phyloP scores from a whole-genome alignment of 2,888 invertebrate genomes.

The Cheilosia vulpina region DNA sequence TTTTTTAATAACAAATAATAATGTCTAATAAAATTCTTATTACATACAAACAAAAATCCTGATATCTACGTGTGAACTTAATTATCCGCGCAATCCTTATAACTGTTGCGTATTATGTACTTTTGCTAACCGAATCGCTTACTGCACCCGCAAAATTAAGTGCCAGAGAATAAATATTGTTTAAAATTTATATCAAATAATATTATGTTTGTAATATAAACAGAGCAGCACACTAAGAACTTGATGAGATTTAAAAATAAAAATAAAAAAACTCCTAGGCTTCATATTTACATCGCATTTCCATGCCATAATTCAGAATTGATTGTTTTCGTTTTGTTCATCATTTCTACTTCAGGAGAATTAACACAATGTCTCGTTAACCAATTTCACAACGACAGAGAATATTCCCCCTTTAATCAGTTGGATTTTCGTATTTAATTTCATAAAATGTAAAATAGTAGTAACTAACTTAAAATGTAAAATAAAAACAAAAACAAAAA shows the following conservation, averaged over 20 bases:
- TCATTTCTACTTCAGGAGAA: slow-evolving; percentile 18
- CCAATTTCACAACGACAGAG: slow-evolving; percentile 47
- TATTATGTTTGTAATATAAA: slow-evolving; percentile 30
- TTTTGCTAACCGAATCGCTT: slow-evolving; percentile 7
- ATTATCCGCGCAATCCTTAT: neutral
- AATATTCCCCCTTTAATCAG: slow-evolving; percentile 8
- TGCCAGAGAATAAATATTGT: slow-evolving; percentile 35
- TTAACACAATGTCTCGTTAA: slow-evolving; percentile 33
- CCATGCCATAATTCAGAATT: slow-evolving; percentile 43
- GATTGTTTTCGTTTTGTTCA: slow-evolving; percentile 25
- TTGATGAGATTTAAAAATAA: slow-evolving; percentile 41
- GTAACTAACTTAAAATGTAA: slow-evolving; percentile 14
- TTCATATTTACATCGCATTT: slow-evolving; percentile 69
- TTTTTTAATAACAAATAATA: slow-evolving; percentile 9
- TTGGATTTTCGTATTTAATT: slow-evolving; percentile 39
- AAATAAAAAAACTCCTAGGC: slow-evolving; percentile 58
- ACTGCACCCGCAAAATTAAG: slow-evolving; percentile 11
- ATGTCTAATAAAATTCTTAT: slow-evolving; percentile 2
- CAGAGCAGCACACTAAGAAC: slow-evolving; percentile 54
- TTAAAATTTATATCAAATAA: slow-evolving; percentile 34
- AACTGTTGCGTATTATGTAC: neutral
- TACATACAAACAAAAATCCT: neutral
- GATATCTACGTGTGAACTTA: slow-evolving; percentile 6
- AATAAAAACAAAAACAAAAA: slow-evolving; percentile 31
- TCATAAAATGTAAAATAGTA: slow-evolving; percentile 40